phyloP scores from a whole-genome alignment of 2,888 invertebrate genomes.

The Ischnura elegans region DNA sequence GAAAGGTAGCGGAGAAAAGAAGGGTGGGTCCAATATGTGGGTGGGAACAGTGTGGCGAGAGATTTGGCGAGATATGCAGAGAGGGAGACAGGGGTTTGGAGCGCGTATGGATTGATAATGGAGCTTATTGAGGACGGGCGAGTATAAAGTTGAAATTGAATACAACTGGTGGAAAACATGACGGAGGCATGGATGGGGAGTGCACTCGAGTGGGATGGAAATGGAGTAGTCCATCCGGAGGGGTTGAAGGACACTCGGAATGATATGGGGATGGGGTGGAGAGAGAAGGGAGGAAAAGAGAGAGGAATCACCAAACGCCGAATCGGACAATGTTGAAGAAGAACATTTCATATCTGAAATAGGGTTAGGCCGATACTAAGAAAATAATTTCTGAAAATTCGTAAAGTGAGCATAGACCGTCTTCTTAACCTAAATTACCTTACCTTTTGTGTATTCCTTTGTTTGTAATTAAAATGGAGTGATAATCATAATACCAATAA shows the following conservation, averaged over 20 bases:
- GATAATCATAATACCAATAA: too few relatives aligned
- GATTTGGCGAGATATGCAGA: neutral
- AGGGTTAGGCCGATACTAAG: neutral
- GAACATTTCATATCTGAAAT: neutral
- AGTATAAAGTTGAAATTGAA: constrained; percentile 62
- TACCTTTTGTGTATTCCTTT: too few relatives aligned
- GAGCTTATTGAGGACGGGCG: constrained; percentile 55
- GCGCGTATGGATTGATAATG: constrained; percentile 44
- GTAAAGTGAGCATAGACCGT: too few relatives aligned
- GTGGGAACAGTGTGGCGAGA: neutral
- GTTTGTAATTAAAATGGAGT: too few relatives aligned
- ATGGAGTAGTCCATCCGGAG: neutral
- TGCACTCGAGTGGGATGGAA: neutral
- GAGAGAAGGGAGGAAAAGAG: neutral
- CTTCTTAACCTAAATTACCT: too few relatives aligned
- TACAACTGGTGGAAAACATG: constrained; percentile 50
- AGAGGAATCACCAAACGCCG: too few relatives aligned
- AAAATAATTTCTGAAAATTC: too few relatives aligned
- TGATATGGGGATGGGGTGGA: neutral
- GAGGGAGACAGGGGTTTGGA: too few relatives aligned
- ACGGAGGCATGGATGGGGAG: neutral
- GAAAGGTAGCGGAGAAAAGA: neutral
- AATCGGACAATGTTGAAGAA: neutral
- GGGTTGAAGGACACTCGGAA: neutral
- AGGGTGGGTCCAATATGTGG: neutral